Conservation (phyloP, 2,797 vertebrate species). For the Echiichthys vipera region DNA sequence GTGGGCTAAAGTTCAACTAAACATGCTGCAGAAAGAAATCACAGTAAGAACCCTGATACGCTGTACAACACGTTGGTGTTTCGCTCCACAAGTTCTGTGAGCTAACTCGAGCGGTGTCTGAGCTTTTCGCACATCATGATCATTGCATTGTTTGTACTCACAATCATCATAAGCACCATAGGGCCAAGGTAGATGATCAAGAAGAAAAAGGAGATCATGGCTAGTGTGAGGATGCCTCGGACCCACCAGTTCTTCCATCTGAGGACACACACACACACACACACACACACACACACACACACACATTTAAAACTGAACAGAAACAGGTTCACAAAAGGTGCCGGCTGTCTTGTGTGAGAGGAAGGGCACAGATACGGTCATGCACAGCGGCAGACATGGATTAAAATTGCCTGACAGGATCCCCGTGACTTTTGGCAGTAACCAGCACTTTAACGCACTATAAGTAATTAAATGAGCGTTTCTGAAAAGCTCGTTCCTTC, state of each 20-base stretch:
- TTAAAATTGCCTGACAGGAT: neutral
- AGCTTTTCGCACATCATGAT: neutral
- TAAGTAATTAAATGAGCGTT: too few species aligned
- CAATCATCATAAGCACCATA: constrained; percentile 97
- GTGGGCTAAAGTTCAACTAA: neutral
- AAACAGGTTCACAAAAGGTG: neutral
- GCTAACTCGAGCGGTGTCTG: neutral
- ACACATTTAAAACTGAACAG: too few species aligned
- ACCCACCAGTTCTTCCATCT: constrained; percentile 99
- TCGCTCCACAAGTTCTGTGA: neutral
- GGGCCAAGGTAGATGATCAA: constrained; percentile 98
- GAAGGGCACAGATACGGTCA: too few species aligned
- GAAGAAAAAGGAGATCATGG: constrained; percentile 99
- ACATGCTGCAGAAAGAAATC: neutral
- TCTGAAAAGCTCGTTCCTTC: too few species aligned
- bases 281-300: constrained; percentile 9
- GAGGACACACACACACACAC: constrained; percentile 20
- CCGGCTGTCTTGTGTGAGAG: too few species aligned
- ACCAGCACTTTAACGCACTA: too few species aligned
- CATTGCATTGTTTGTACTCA: constrained; percentile 82
- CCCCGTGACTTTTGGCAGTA: too few species aligned
- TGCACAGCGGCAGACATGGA: too few species aligned
- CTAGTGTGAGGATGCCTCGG: constrained; percentile 95
- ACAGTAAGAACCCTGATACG: neutral
- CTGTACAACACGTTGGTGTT: neutral